Evolutionary conservation across 2,113 vertebrate species (phyloP).

Genomic region (Malurus cyaneus): DNA sequence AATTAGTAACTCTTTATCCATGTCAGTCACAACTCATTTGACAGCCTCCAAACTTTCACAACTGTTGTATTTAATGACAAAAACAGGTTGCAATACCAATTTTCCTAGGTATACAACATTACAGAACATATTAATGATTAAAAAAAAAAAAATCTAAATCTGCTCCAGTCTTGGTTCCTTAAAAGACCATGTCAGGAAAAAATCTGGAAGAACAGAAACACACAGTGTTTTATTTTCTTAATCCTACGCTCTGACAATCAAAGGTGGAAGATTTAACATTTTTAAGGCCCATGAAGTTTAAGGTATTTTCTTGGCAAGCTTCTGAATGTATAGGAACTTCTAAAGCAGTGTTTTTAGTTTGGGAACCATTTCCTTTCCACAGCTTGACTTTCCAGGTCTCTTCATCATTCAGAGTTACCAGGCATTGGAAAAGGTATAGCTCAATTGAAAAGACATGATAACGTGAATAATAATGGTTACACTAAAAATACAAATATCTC

Average conservation of each 20-base stretch:
- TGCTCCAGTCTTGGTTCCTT: background rate
- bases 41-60: background rate
- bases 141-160: background rate
- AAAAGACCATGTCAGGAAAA: background rate
- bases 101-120: background rate
- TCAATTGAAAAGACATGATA: background rate
- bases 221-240: background rate
- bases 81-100: background rate
- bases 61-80: background rate
- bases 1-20: background rate
- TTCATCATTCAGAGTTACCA: background rate
- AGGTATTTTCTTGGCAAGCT: background rate
- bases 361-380: background rate
- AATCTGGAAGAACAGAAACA: background rate
- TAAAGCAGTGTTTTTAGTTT: background rate
- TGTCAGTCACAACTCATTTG: background rate
- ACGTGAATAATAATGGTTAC: background rate
- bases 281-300: background rate
- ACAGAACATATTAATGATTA: background rate
- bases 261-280: background rate
- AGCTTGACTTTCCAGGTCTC: background rate
- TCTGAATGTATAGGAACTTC: background rate
- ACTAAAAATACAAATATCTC: background rate
- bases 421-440: background rate
- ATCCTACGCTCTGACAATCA: background rate